These are phyloP conservation scores for Planiliza haematocheilus DNA, from an alignment of 2,113 vertebrate genomes.

Conservation along the genomic window DNA sequence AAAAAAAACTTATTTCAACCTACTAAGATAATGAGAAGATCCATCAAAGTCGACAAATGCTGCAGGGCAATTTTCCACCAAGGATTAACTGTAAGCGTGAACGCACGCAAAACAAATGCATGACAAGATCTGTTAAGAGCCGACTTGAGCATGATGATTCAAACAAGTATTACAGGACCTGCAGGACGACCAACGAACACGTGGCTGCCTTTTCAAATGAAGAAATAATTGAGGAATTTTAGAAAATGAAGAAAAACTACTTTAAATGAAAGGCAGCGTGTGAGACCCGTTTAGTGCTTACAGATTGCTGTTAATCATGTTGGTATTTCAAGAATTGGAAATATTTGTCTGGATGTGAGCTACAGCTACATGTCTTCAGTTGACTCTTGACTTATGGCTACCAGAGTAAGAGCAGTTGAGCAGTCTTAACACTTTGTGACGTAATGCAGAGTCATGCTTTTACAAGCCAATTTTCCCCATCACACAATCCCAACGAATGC, in stretches of 20 bases:
- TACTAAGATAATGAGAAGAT: not conserved
- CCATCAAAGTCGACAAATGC: not conserved
- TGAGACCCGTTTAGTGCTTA: not conserved
- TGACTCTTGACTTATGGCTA: no score
- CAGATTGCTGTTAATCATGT: not conserved
- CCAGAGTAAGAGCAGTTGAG: no score
- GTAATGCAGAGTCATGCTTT: constrained; percentile 45
- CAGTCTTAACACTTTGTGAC: constrained; percentile 1
- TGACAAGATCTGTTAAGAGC: not conserved
- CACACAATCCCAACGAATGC: not conserved
- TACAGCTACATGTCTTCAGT: constrained; percentile 4
- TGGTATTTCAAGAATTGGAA: constrained; percentile 27
- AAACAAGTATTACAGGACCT: constrained; percentile 67
- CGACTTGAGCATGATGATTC: constrained; percentile 1
- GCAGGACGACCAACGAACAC: constrained; percentile 21
- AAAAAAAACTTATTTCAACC: not conserved
- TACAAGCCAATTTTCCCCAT: constrained; percentile 16
- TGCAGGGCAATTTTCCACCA: not conserved
- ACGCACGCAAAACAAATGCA: not conserved
- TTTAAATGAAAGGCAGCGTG: not conserved
- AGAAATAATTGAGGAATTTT: accelerated
- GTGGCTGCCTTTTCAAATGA: constrained; percentile 12
- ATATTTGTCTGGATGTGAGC: not conserved
- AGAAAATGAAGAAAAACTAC: not conserved
- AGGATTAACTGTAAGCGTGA: not conserved